Evolutionary conservation across 2,888 invertebrate genomes (phyloP).

Genomic region (Stenoptilia bipunctidactyla): DNA sequence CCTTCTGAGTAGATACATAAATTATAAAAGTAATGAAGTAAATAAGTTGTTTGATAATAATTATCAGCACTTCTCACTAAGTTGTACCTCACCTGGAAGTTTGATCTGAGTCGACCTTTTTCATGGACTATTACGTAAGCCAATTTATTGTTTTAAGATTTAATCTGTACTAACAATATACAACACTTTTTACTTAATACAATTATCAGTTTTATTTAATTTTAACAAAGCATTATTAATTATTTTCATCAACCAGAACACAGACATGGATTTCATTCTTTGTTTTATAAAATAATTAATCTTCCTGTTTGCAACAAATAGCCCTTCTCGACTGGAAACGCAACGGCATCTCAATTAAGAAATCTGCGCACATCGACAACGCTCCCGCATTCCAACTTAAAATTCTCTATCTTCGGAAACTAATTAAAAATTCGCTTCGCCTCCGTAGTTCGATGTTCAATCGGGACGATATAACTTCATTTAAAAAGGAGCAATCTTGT

Average conservation of each 20-base stretch:
- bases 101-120: too few species aligned
- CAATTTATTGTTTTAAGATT: too few species aligned
- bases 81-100: too few species aligned
- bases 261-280: constrained; percentile 35
- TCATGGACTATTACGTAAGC: too few species aligned
- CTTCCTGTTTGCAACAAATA: constrained; percentile 50
- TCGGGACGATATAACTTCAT: constrained; percentile 69
- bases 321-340: constrained; percentile 36
- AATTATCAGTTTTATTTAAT: too few species aligned
- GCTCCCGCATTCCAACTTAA: constrained; percentile 60
- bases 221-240: too few species aligned
- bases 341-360: constrained; percentile 62
- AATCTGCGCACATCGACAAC: constrained; percentile 52
- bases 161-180: too few species aligned
- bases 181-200: too few species aligned
- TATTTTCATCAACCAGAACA: constrained; percentile 38
- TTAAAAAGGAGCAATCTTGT: constrained; percentile 70
- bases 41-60: too few species aligned
- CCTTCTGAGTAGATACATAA: too few species aligned
- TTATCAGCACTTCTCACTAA: too few species aligned
- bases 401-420: constrained; percentile 69
- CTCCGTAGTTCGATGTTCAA: constrained; percentile 58
- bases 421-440: constrained; percentile 70
- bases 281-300: constrained; percentile 50
- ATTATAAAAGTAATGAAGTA: too few species aligned